Percentiles rank a stretch among this genome's conserved stretches.
Conservation (phyloP, 2,113 vertebrate genomes). For the Phasianus colchicus region DNA sequence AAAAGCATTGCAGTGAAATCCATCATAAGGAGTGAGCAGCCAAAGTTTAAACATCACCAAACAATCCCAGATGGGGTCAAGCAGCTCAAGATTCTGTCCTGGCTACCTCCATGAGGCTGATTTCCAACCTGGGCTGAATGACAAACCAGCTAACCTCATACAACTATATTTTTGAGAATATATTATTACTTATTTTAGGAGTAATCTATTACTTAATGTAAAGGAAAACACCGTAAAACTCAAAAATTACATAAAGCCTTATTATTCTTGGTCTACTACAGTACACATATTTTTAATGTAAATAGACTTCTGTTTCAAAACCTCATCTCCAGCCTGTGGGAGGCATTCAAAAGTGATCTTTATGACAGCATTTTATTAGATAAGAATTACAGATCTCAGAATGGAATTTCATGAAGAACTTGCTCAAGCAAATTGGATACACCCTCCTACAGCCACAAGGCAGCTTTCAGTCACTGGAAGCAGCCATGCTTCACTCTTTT, state of each 20-base stretch:
- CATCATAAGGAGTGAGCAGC: neutral
- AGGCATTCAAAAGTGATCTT: conserved; percentile 55
- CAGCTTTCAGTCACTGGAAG: conserved; percentile 26
- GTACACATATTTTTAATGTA: conserved; percentile 49
- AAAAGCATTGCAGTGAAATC: neutral
- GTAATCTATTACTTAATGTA: conserved; percentile 16
- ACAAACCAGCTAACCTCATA: neutral
- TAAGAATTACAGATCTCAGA: conserved; percentile 38
- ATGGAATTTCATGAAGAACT: conserved; percentile 50
- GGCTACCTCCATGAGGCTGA: fast-evolving
- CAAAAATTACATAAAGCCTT: conserved; percentile 19
- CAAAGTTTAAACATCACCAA: neutral
- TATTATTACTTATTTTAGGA: neutral
- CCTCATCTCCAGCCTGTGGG: neutral
- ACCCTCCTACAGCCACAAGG: conserved; percentile 5
- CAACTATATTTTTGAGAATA: neutral
- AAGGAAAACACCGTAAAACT: neutral
- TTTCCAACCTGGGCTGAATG: neutral
- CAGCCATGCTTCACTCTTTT: neutral
- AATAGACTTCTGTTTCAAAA: conserved; percentile 58
- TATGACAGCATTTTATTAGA: conserved; percentile 60
- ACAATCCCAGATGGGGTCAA: neutral
- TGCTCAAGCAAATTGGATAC: conserved; percentile 59
- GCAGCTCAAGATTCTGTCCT: neutral
- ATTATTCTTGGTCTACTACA: conserved; percentile 47